A percentile compares a stretch with the other conserved stretches of the same genome.
Conservation (phyloP, 2,797 vertebrate genomes). For the Phoxinus dragarum region DNA sequence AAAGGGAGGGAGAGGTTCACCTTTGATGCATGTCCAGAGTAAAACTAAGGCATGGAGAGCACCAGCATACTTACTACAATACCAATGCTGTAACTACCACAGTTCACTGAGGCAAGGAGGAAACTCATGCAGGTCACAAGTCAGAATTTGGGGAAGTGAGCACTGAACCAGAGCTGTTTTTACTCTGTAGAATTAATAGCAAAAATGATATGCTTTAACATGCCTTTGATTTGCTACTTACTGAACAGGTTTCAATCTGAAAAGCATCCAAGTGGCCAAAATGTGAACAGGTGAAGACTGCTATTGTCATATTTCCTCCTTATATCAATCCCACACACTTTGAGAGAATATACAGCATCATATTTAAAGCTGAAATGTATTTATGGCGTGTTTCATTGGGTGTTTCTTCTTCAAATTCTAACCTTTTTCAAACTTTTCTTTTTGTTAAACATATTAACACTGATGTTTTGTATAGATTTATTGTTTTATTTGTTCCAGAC, state of each 20-base stretch:
- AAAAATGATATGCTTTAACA: conserved; percentile 38
- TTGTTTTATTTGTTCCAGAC: neutral
- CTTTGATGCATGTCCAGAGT: conserved; percentile 55
- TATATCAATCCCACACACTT: neutral
- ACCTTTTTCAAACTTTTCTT: neutral
- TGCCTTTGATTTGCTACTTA: conserved; percentile 18
- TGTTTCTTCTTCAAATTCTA: neutral
- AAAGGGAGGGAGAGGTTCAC: conserved; percentile 8
- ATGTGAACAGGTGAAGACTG: conserved; percentile 16
- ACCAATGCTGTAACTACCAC: conserved; percentile 24
- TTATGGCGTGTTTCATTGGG: neutral
- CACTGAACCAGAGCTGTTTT: conserved; percentile 13
- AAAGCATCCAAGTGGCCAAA: neutral
- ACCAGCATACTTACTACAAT: conserved; percentile 42
- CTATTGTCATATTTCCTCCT: neutral
- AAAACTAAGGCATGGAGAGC: conserved; percentile 20
- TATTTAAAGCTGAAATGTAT: conserved; percentile 8
- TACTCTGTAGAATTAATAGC: neutral
- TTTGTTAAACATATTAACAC: neutral
- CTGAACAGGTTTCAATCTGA: conserved; percentile 2
- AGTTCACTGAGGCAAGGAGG: conserved; percentile 46
- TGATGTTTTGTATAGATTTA: neutral
- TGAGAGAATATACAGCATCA: neutral
- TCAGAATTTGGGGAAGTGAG: conserved; percentile 13
- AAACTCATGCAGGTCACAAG: conserved; percentile 8